Percentiles rank a stretch among this genome's conserved stretches.
Evolutionary conservation across 2,888 invertebrate species (phyloP).

Genomic region (Apeira syringaria): DNA sequence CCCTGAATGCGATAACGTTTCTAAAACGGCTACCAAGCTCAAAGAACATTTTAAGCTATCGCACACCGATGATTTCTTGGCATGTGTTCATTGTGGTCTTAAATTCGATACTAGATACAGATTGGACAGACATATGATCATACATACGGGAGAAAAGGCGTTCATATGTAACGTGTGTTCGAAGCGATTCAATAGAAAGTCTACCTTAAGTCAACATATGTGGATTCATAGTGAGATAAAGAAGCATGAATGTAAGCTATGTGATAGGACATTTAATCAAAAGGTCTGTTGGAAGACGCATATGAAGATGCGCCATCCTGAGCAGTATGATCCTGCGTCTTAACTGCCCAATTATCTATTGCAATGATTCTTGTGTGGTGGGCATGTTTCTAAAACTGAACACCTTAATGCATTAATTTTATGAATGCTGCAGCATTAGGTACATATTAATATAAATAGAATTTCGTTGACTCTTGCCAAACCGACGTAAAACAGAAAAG

Average conservation of each 20-base stretch:
- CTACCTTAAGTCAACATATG: slow-evolving; percentile 60
- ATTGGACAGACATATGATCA: slow-evolving; percentile 69
- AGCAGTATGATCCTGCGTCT: slow-evolving; percentile 32
- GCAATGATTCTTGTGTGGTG: too few relatives aligned
- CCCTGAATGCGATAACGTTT: slow-evolving; percentile 48
- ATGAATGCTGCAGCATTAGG: too few relatives aligned
- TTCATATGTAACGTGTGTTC: slow-evolving; percentile 72
- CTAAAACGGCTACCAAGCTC: slow-evolving; percentile 43
- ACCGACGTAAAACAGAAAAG: too few relatives aligned
- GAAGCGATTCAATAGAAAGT: slow-evolving; percentile 62
- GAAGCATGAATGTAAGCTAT: slow-evolving; percentile 53
- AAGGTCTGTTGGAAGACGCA: slow-evolving; percentile 58
- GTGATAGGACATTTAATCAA: slow-evolving; percentile 58
- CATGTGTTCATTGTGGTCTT: slow-evolving; percentile 54
- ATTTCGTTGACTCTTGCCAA: too few relatives aligned
- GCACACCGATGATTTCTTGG: slow-evolving; percentile 51
- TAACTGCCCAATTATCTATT: too few relatives aligned
- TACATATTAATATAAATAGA: too few relatives aligned
- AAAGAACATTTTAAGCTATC: slow-evolving; percentile 52
- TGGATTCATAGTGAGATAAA: slow-evolving; percentile 68
- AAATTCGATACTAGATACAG: slow-evolving; percentile 68
- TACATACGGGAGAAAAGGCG: slow-evolving; percentile 71
- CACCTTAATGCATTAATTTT: too few relatives aligned
- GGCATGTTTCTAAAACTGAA: too few relatives aligned
- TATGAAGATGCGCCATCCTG: slow-evolving; percentile 65